Base-by-base conservation (phyloP, 2,888 invertebrate genomes). In the Herminia tarsipennalis region DNA sequence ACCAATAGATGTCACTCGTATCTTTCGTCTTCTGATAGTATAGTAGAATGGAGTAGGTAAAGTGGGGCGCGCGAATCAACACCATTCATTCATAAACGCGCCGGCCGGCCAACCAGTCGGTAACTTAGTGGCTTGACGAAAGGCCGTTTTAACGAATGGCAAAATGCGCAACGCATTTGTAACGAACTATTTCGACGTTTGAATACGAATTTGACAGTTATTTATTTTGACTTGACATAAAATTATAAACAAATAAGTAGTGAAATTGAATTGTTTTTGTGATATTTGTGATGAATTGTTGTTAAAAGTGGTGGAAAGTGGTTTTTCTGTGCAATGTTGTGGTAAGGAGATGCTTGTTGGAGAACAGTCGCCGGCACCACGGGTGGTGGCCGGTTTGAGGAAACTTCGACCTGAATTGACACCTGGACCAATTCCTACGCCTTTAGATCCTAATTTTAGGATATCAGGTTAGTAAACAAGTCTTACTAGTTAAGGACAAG, bases 381-480 rank as follows among this genome's bases (percentile, higher is more conserved):
- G 90, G 58, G 90, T 91, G 89, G 90, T 91, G 84, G 90, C 90
- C 83, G 90, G 90, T 60, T 73, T 91, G 64, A 81, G 88, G 73
- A 91, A 91, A 74, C 83, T 90, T 32, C 83, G 85, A 45, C 90
- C 90, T 42, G 90, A 91, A 75, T 68, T 91, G 46, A 90, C 90
- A 43, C 90, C 90, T 47, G 89, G 86, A 66, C 90, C 90, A 33
- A 69, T 83, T 27, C 82, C 83, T 6, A 83, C 88, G 53, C 90
- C 90, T 41, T 77, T 84, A 27, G 89, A 91, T 73, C 86, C 90
- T 42, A 77, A 88, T 64, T 70, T 89, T 42, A 82, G 90, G 74
- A 89, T 91, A 83, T 89, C 90, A 85, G 90, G 90, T 90, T 40
- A 55, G 81, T 76, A 42, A 40, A 37, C 27, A 37, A 28, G 29